phyloP scores from a whole-genome alignment of 1,140 invertebrate genomes.

The Drosophila mayri region DNA sequence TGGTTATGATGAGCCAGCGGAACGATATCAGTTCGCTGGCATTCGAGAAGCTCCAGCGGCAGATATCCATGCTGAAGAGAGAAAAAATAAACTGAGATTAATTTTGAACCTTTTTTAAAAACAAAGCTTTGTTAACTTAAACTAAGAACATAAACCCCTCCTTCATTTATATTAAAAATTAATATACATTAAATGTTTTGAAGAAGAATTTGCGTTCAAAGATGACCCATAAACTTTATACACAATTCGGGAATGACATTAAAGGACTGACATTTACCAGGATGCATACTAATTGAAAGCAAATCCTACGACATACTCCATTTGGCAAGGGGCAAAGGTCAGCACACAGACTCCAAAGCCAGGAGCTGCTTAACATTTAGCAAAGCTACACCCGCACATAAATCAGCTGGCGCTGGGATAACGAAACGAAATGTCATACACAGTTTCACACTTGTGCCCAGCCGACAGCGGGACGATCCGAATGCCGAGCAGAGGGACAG shows the following conservation, averaged over 20 bases:
- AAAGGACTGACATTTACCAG: conserved; percentile 32
- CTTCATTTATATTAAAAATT: background rate
- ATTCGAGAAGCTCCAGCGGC: conserved; percentile 81
- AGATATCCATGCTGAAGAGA: conserved; percentile 80
- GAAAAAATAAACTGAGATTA: background rate
- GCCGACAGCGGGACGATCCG: conserved; percentile 26
- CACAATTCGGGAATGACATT: background rate
- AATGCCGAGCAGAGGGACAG: conserved; percentile 45
- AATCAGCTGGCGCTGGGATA: conserved; percentile 63
- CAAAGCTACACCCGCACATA: conserved; percentile 50
- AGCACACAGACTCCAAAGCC: conserved; percentile 31
- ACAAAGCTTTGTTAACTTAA: background rate
- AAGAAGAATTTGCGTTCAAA: background rate
- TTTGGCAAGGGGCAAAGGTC: conserved; percentile 30
- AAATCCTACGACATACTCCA: conserved; percentile 9
- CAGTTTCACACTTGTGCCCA: conserved; percentile 65
- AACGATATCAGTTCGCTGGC: conserved; percentile 83
- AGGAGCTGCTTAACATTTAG: conserved; percentile 36
- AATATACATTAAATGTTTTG: background rate
- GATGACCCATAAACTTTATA: background rate
- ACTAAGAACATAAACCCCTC: background rate
- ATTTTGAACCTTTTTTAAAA: background rate
- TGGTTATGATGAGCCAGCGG: conserved; percentile 84
- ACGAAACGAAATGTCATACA: conserved; percentile 66
- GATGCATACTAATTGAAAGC: conserved; percentile 22